phyloP scores from a whole-genome alignment of 1,140 invertebrate genomes.

The Nymphalis io region DNA sequence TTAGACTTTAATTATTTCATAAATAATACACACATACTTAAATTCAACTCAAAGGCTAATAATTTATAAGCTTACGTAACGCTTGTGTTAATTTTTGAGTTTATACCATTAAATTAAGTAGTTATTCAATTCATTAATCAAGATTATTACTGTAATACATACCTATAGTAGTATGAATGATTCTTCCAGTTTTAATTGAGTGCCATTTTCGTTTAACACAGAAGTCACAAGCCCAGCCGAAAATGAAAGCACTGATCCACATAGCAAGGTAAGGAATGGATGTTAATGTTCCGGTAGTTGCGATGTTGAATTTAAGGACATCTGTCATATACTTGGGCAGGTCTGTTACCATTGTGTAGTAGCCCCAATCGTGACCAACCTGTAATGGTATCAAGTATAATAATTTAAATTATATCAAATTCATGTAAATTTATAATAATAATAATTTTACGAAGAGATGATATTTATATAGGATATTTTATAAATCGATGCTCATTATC shows the following conservation, averaged over 20 bases:
- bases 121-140: too few relatives aligned
- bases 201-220: constrained; percentile 79
- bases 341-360: constrained; percentile 92
- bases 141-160: constrained; percentile 2
- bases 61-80: too few relatives aligned
- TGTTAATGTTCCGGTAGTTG: constrained; percentile 83
- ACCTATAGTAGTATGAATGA: constrained; percentile 84
- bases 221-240: constrained; percentile 83
- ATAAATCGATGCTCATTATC: too few relatives aligned
- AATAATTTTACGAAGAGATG: too few relatives aligned
- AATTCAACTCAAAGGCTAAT: too few relatives aligned
- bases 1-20: too few relatives aligned
- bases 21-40: too few relatives aligned
- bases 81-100: too few relatives aligned
- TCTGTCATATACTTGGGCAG: constrained; percentile 92
- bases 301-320: constrained; percentile 89
- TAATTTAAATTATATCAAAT: too few relatives aligned
- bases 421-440: too few relatives aligned
- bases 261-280: constrained; percentile 84
- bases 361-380: constrained; percentile 91
- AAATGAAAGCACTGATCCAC: constrained; percentile 83
- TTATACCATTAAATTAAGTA: too few relatives aligned
- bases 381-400: constrained; percentile 52
- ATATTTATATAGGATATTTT: too few relatives aligned
- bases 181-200: constrained; percentile 81